Base-by-base conservation (phyloP, 2,113 vertebrate species). In the Campylomormyrus numenius region DNA sequence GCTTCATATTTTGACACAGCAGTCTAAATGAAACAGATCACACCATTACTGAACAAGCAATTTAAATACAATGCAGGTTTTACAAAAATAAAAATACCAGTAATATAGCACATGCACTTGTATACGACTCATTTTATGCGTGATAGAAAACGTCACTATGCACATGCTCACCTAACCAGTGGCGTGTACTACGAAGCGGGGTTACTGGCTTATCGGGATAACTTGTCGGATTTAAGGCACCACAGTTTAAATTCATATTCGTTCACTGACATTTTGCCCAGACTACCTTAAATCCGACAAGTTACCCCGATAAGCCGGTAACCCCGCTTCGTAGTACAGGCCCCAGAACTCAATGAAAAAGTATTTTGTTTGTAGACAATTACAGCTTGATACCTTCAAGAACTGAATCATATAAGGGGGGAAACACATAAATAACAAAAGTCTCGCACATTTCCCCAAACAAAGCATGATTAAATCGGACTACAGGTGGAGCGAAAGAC, bases 1-100 rank as follows among this genome's bases (percentile, higher is more conserved):
- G 98, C 98, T 95, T 99, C 98, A 31, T 99, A 99, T 94, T 99
- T 99, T 91, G 98, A 99, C 91, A 99, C 96, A 89, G 98, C 98
- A 84, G 97, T 97, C 98, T 99, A 95, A 87, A 95, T 15, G 13
- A 80, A 42, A 77, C 70, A 42, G 35, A 80, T 42, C 10, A n/a
- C 39, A 85, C 2, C 8, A 13, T 45, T 21, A 48, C 45, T 48
- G 10, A 9, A 70, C 9, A 85, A 24, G 83, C 21, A 1, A 85
- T 27, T 48, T 45, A 46, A 48, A 24, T 83, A 42, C 77, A 21
- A 24, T 7, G 31, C 5, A 42, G 35, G 19, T 45, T 45, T 19
- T 9, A 83, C 13, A 83, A 83, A 83, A 21, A 42, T 8, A 19
- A 85, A 85, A 77, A 35, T 77, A 15, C 45, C 42, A 46, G 83